Evolutionary conservation across 2,797 vertebrate genomes (phyloP).

Genomic region (Nannoperca obscura): DNA sequence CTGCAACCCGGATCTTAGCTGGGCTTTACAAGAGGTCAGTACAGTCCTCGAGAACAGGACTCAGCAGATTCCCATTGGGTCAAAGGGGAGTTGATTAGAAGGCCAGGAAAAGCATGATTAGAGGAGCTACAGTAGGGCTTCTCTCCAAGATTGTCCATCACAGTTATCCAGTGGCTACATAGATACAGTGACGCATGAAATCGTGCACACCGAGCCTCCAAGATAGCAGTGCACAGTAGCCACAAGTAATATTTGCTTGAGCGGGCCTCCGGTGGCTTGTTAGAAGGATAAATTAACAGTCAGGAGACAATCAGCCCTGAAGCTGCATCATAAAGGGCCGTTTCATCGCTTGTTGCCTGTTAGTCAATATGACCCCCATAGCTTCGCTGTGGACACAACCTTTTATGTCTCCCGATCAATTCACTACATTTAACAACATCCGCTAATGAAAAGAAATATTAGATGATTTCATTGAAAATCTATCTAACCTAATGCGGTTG

Average conservation of each 20-base stretch:
- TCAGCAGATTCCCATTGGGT: conserved; percentile 33
- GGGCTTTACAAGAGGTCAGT: conserved; percentile 30
- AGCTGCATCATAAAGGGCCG: conserved; percentile 65
- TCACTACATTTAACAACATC: conserved; percentile 57
- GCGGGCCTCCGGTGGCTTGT: conserved; percentile 67
- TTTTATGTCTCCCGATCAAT: conserved; percentile 70
- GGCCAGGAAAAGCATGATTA: conserved; percentile 47
- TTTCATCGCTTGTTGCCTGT: conserved; percentile 57
- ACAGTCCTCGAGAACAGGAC: conserved; percentile 27
- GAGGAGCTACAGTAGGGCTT: conserved; percentile 35
- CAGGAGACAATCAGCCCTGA: conserved; percentile 68
- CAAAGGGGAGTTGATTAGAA: conserved; percentile 49
- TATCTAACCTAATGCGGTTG: conserved; percentile 31
- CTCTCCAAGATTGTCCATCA: conserved; percentile 59
- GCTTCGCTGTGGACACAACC: conserved; percentile 34
- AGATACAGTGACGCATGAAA: conserved; percentile 40
- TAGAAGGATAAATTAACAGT: conserved; percentile 74
- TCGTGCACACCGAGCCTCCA: conserved; percentile 29
- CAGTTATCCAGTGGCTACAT: conserved; percentile 43
- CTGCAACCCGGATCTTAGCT: conserved; percentile 37
- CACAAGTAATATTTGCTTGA: conserved; percentile 48
- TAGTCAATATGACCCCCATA: conserved; percentile 66
- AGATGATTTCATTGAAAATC: conserved; percentile 58
- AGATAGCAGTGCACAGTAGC: conserved; percentile 42
- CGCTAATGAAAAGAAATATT: conserved; percentile 67